phyloP scores from a whole-genome alignment of 2,113 vertebrate species.

The Parus major region DNA sequence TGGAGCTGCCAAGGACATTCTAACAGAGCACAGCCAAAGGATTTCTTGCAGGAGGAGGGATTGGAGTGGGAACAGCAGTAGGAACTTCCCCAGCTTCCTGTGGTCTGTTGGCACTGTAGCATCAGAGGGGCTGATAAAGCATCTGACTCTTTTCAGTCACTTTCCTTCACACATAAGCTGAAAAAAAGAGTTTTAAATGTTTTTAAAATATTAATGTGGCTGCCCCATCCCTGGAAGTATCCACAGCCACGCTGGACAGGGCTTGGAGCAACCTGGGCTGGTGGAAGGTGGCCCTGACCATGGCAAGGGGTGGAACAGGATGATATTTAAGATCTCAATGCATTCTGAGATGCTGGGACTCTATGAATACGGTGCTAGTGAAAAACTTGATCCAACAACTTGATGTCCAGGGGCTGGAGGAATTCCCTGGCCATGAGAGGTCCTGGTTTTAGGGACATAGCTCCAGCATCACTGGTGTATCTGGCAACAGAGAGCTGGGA shows the following conservation, averaged over 20 bases:
- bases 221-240: background rate
- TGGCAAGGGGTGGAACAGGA: background rate
- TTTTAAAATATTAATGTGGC: background rate
- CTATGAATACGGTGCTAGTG: background rate
- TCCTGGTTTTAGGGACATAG: background rate
- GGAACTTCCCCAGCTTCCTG: background rate
- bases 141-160: background rate
- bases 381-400: background rate
- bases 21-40: background rate
- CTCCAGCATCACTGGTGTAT: background rate
- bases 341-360: background rate
- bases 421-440: background rate
- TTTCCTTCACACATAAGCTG: background rate
- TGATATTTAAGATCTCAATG: background rate
- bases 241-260: background rate
- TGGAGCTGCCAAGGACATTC: conserved; percentile 50
- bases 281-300: background rate
- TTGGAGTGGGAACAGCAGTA: background rate
- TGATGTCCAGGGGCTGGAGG: background rate
- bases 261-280: background rate
- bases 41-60: background rate
- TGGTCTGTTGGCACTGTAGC: background rate
- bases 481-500: background rate
- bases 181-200: background rate
- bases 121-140: background rate